Base-by-base conservation (phyloP, 2,888 invertebrate species). In the Cerastis rubricosa region DNA sequence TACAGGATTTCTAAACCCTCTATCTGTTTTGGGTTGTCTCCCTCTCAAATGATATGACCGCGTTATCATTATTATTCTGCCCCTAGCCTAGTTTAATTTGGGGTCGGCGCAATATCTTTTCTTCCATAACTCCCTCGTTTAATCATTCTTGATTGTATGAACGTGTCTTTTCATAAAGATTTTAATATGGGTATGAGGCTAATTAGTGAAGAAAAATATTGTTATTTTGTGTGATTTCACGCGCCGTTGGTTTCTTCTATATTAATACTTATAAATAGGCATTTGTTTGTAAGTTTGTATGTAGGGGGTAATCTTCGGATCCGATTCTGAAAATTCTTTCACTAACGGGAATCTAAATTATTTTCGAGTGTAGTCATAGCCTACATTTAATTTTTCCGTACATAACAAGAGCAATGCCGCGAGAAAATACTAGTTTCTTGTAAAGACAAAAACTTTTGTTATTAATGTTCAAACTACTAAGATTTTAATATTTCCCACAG, bases 401-500 rank as follows among this genome's bases (percentile, higher is more conserved):
- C 35, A 35, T 35, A 2, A 35, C 2, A 35, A 3, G 35, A n/a
- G n/a, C n/a, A n/a, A 35, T 35, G 35, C 35, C 35, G 35, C 35
- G 35, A 35, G 35, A 1, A 35, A 35, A 35, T 35, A 35, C 35
- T 35, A 35, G 35, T 57, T 57, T 17, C 57, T 25, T 25, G 57
- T 57, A 66, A 14, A 25, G 1, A 25, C 25, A 69, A 64, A n/a
- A 25, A 6, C 61, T 40, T 68, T 63, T 0, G 7, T 40, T 69
- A 19, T n/a, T 14, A 40, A 64, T 12, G 2, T 63, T 40, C n/a
- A 22, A 17, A 67, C 11, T 25, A 14, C 25, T 49, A 49, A 69
- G 29, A 43, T 73, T 73, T 25, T 9, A 74, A 54, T n/a, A 4
- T 54, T 54, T 74, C 40, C 6, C 73, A 71, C n/a, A 40, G n/a